A percentile compares a stretch with the other conserved stretches of the same genome.
Evolutionary conservation across 2,113 vertebrate genomes (phyloP).

Genomic region (Megaleporinus macrocephalus): DNA sequence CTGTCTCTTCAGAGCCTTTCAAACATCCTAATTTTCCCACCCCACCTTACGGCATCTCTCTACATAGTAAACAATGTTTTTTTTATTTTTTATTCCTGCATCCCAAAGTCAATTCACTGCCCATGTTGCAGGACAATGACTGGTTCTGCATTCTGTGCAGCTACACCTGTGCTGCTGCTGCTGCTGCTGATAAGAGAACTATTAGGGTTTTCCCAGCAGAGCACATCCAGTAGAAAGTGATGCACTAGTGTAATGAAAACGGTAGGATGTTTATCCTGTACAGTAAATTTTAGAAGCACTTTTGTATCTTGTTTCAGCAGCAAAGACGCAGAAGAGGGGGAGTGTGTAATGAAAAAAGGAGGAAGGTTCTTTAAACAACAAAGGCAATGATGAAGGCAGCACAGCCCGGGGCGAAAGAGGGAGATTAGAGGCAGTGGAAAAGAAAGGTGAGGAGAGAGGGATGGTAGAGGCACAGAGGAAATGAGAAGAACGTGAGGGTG

Average conservation of each 20-base stretch:
- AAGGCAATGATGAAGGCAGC: constrained; percentile 30
- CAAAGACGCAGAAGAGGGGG: constrained; percentile 9
- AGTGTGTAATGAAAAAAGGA: not conserved
- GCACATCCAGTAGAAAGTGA: not conserved
- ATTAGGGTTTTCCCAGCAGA: not conserved
- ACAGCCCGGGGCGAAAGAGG: not conserved
- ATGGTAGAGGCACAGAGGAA: not conserved
- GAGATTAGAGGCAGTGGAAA: constrained; percentile 10
- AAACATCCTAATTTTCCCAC: too few species aligned
- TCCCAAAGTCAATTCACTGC: too few species aligned
- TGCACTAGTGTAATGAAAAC: not conserved
- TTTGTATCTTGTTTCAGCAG: not conserved
- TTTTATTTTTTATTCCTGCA: too few species aligned
- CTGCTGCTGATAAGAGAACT: not conserved
- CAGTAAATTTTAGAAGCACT: not conserved
- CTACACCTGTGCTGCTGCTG: not conserved
- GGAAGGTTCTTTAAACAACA: constrained; percentile 16
- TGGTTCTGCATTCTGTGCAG: not conserved
- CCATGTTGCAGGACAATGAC: not conserved
- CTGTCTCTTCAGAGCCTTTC: too few species aligned
- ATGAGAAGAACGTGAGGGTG: constrained; percentile 30
- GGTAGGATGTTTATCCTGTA: not conserved
- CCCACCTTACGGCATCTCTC: too few species aligned
- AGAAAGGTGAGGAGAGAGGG: not conserved
- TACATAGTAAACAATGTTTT: too few species aligned